Evolutionary conservation across 2,888 invertebrate species (phyloP), one percentile per base, ranked within the genome.

Genomic region (Venustoraphidia nigricollis): DNA sequence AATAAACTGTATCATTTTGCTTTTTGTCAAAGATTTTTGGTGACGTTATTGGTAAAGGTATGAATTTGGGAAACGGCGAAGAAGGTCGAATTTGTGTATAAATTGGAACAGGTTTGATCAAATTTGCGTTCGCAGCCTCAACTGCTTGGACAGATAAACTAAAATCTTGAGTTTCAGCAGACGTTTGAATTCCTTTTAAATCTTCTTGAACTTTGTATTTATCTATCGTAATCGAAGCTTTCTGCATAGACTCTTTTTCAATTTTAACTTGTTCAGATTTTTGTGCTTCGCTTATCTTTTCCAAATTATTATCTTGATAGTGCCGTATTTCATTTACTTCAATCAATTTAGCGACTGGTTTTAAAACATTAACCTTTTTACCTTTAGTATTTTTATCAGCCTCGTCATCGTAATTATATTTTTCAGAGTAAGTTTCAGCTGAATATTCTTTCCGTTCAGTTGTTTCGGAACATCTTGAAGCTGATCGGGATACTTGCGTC

Each of bases 61-160:
- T 59, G 50, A 57, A 64, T 10, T 42, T 52, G 9, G 65, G 65
- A 54, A 65, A 65, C 10, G 63, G 62, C 1, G 64, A 62, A 8
- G 52, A 41, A 13, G 59, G 52, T 47, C 59, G 46, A 46, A 47
- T 50, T 42, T 44, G 41, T 35, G 34, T 27, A 27, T 27, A 27
- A 27, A 27, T 27, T 27, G 27, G 27, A 27, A 27, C 5, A 6
- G 27, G 27, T 27, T 27, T 27, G 27, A 27, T 27, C 27, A 27
- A 27, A 27, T 17, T 10, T 47, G 48, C n/a, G 35, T 34, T 44
- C 41, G 46, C 36, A 37, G 34, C 51, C 14, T 56, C 9, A 37
- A 51, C 41, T 6, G 59, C 57, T 37, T 53, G 50, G 9, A 58
- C 27, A 10, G 45, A 17, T 51, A 53, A 27, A 27, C 3, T 27